Evolutionary conservation across 2,888 invertebrate genomes (phyloP).

Genomic region (Bugulina stolonifera): DNA sequence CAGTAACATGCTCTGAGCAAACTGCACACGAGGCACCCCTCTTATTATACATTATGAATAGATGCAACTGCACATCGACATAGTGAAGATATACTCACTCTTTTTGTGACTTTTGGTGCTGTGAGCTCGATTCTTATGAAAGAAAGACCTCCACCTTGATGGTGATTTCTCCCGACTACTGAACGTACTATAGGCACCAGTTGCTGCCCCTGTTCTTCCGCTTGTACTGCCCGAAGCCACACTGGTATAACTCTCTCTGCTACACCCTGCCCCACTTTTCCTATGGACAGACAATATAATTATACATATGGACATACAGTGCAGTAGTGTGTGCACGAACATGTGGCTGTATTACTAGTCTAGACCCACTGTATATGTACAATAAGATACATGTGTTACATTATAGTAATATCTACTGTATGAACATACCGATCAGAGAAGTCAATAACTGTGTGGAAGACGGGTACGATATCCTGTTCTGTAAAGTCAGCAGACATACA

Average conservation of each 20-base stretch:
- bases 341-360: no score
- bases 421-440: neutral
- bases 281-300: neutral
- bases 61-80: neutral
- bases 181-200: neutral
- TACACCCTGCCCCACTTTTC: neutral
- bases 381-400: neutral
- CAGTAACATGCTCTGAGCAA: no score
- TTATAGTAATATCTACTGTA: neutral
- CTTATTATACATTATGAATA: no score
- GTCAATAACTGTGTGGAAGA: constrained; percentile 14
- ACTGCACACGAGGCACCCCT: no score
- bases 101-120: constrained; percentile 41
- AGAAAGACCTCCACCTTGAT: constrained; percentile 69
- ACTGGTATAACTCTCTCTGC: neutral
- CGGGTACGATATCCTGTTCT: neutral
- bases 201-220: neutral
- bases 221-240: neutral
- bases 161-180: neutral
- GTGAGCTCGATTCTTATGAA: constrained; percentile 54
- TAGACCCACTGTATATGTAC: neutral
- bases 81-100: neutral
- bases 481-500: neutral
- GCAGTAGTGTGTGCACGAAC: no score
- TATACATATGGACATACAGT: neutral